Evolutionary conservation across 2,797 vertebrate genomes (phyloP).

Genomic region (Anguilla marmorata): DNA sequence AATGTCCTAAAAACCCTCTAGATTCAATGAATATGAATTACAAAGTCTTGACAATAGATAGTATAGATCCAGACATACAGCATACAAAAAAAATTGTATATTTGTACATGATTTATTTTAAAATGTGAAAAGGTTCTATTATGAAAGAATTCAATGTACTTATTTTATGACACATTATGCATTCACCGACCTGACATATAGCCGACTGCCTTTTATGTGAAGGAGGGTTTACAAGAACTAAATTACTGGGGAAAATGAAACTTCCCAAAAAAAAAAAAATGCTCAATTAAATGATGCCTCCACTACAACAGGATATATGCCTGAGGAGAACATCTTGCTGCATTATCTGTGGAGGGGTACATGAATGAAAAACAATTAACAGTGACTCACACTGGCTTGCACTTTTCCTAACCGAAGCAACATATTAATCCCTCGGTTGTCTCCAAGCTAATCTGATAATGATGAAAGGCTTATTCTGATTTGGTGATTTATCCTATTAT

Average conservation of each 20-base stretch:
- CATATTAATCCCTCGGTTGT: constrained; percentile 50
- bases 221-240: not conserved
- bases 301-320: not conserved
- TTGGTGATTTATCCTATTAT: constrained; percentile 66
- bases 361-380: constrained; percentile 45
- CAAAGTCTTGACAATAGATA: no score
- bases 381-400: constrained; percentile 41
- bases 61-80: no score
- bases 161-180: not conserved
- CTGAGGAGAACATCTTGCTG: constrained; percentile 28
- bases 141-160: not conserved
- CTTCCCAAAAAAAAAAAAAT: not conserved
- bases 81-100: not conserved
- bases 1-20: not conserved
- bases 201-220: not conserved
- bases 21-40: not conserved
- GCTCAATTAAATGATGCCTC: not conserved
- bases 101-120: not conserved
- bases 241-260: not conserved
- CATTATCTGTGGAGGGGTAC: constrained; percentile 27
- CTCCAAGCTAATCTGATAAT: constrained; percentile 61
- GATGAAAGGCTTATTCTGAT: constrained; percentile 70
- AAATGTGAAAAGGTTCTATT: not conserved
- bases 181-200: not conserved
- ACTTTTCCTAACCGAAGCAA: constrained; percentile 39